These are phyloP conservation scores for Drosophila tropicalis DNA, from an alignment of 1,140 invertebrate species.

Conservation along the genomic window DNA sequence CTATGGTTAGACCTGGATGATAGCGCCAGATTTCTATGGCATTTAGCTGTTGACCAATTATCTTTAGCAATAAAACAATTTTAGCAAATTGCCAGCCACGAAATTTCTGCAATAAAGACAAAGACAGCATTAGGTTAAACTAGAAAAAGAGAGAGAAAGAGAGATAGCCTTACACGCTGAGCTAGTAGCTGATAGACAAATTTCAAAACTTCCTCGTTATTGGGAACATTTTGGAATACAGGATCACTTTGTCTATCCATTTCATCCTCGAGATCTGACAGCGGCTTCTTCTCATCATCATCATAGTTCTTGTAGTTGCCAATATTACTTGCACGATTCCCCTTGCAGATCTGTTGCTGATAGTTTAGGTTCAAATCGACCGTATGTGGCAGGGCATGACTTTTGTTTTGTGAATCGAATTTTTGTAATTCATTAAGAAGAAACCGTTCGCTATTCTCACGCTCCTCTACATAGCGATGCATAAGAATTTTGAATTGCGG, in stretches of 20 bases:
- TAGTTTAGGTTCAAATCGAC: conserved; percentile 66
- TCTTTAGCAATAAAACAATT: conserved; percentile 69
- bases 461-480: conserved; percentile 65
- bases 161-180: conserved; percentile 47
- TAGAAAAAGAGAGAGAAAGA: background rate
- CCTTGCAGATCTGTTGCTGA: conserved; percentile 73
- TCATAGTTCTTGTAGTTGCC: conserved; percentile 76
- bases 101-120: conserved; percentile 47
- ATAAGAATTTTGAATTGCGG: conserved; percentile 63
- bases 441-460: conserved; percentile 68
- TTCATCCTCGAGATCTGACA: conserved; percentile 53
- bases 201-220: conserved; percentile 64
- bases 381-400: conserved; percentile 52
- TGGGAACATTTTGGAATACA: conserved; percentile 76
- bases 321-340: conserved; percentile 77
- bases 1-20: conserved; percentile 73
- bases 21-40: conserved; percentile 79
- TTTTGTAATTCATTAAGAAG: conserved; percentile 65
- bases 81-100: conserved; percentile 81
- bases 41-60: conserved; percentile 73
- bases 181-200: conserved; percentile 70
- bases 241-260: conserved; percentile 69
- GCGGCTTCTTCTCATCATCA: conserved; percentile 62
- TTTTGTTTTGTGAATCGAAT: conserved; percentile 58
- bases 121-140: background rate